Evolutionary conservation across 1,140 invertebrate genomes (phyloP).

Genomic region (Pollicipes pollicipes): DNA sequence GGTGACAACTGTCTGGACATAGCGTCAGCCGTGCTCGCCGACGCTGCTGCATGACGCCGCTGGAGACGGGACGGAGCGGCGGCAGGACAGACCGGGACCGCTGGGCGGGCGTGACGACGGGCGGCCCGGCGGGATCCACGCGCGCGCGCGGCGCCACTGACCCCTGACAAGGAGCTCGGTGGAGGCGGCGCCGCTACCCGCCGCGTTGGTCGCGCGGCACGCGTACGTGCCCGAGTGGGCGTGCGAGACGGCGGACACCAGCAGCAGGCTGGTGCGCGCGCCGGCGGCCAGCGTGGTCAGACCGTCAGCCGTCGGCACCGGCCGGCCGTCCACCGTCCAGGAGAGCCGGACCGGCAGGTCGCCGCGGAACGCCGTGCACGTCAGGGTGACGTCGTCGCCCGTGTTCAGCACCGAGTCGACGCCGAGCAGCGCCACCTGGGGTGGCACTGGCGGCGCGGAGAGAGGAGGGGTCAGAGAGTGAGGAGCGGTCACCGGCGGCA

Average conservation of each 20-base stretch:
- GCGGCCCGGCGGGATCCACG: too few species aligned
- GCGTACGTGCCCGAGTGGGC: constrained; percentile 29
- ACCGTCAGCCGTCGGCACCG: constrained; percentile 9
- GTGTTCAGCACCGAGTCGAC: constrained; percentile 20
- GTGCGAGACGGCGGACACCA: constrained; percentile 34
- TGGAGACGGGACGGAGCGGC: too few species aligned
- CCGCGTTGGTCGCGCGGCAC: constrained; percentile 29
- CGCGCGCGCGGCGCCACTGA: not conserved
- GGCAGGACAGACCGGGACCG: too few species aligned
- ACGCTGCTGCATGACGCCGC: too few species aligned
- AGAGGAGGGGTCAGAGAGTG: too few species aligned
- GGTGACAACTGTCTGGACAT: too few species aligned
- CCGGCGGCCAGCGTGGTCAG: constrained; percentile 36
- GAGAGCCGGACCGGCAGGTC: constrained; percentile 58
- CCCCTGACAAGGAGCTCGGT: not conserved
- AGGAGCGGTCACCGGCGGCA: too few species aligned
- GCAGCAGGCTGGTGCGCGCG: constrained; percentile 49
- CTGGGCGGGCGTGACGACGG: too few species aligned
- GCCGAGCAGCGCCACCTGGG: constrained; percentile 12
- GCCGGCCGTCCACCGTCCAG: constrained; percentile 50
- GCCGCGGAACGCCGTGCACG: constrained; percentile 71
- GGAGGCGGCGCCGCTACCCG: constrained; percentile 19
- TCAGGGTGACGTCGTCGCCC: constrained; percentile 38
- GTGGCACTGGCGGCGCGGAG: constrained; percentile 15
- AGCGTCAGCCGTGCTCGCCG: too few species aligned